Evolutionary conservation across 1,140 invertebrate genomes (phyloP).

Genomic region (Babylonia areolata): DNA sequence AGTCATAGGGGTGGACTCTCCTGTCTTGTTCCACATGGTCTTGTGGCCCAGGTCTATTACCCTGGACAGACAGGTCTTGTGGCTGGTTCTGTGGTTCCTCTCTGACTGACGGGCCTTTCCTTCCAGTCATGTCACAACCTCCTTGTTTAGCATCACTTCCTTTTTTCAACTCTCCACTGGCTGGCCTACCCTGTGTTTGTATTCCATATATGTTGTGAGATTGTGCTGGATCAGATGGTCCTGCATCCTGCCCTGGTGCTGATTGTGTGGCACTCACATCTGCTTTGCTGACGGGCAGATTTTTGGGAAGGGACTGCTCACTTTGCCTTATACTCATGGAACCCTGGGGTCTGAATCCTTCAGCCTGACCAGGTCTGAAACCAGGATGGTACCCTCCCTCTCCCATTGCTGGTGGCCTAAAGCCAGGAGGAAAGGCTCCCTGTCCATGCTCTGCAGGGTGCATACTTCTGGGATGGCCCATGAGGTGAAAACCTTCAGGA

Average conservation of each 20-base stretch:
- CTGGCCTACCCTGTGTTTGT: no score
- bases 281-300: neutral
- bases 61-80: neutral
- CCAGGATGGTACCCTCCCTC: slow-evolving; percentile 4
- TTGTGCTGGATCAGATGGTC: neutral
- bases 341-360: neutral
- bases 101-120: no score
- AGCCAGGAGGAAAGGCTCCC: neutral
- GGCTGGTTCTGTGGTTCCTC: neutral
- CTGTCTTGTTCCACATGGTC: neutral
- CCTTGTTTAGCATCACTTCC: no score
- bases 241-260: neutral
- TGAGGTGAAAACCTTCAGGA: neutral
- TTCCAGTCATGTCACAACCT: no score
- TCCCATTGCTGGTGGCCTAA: neutral
- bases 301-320: neutral
- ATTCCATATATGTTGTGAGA: neutral
- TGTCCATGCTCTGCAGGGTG: neutral
- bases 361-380: neutral
- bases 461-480: neutral
- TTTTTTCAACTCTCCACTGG: no score
- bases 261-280: neutral
- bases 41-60: neutral
- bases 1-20: neutral
- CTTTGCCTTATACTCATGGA: neutral